phyloP scores from a whole-genome alignment of 2,888 invertebrate genomes.

The Leptinotarsa rubiginosa region DNA sequence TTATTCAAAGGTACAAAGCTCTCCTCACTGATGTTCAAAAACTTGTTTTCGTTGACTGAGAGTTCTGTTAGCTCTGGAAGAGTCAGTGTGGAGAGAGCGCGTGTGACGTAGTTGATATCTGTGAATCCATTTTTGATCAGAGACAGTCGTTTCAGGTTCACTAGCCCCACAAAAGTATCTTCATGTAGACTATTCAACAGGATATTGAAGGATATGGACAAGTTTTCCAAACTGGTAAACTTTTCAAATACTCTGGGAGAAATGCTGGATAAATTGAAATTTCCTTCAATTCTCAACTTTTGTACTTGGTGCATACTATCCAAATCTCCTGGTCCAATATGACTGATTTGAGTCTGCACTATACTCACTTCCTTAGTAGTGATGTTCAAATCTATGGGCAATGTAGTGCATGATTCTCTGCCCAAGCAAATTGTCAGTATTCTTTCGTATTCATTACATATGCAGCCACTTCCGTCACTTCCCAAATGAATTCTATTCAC shows the following conservation, averaged over 20 bases:
- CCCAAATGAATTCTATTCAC: slow-evolving; percentile 26
- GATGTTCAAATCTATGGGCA: slow-evolving; percentile 68
- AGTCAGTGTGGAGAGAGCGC: slow-evolving; percentile 63
- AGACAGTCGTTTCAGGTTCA: slow-evolving; percentile 67
- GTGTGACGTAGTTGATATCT: slow-evolving; percentile 65
- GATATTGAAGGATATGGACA: slow-evolving; percentile 71
- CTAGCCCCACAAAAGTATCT: slow-evolving; percentile 68
- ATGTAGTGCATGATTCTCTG: slow-evolving; percentile 67
- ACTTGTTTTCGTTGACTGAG: slow-evolving; percentile 70
- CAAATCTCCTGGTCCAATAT: slow-evolving; percentile 66
- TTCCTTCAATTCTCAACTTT: slow-evolving; percentile 70
- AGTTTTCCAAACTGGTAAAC: slow-evolving; percentile 66
- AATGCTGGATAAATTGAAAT: slow-evolving; percentile 67
- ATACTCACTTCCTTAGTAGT: slow-evolving; percentile 66
- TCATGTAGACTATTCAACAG: slow-evolving; percentile 65
- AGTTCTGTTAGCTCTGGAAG: slow-evolving; percentile 68
- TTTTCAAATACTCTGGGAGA: slow-evolving; percentile 68
- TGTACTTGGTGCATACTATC: slow-evolving; percentile 63
- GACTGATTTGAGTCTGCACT: slow-evolving; percentile 68
- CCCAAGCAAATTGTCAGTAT: slow-evolving; percentile 69
- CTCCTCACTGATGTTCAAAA: slow-evolving; percentile 65
- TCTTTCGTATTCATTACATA: slow-evolving; percentile 66
- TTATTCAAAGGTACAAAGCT: slow-evolving; percentile 68
- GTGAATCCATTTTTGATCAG: slow-evolving; percentile 71
- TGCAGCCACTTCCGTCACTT: slow-evolving; percentile 64